These are phyloP conservation scores for Cladorhizidae sp. DNA, from an alignment of 37 sponge, comb jelly and placozoan species.

Conservation along the genomic window DNA sequence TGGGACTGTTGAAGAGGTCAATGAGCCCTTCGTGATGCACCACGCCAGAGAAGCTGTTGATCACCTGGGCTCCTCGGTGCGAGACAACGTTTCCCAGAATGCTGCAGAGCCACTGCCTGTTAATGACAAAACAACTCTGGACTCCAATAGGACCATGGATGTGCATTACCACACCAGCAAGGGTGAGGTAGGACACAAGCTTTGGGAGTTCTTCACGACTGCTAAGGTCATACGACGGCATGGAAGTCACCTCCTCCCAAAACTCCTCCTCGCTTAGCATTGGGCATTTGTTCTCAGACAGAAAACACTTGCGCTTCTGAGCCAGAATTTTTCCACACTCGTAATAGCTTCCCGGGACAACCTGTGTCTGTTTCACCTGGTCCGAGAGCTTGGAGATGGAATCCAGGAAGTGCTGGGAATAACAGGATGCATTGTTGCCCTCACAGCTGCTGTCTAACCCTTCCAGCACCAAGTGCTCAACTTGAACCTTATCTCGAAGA, in stretches of 20 bases:
- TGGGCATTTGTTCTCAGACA: conserved; percentile 13
- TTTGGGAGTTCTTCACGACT: conserved; percentile 47
- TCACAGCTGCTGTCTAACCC: neutral
- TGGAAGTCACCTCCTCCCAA: conserved; percentile 34
- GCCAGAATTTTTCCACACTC: conserved; percentile 7
- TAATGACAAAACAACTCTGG: conserved; percentile 18
- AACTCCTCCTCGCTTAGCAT: conserved; percentile 46
- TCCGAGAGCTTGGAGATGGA: neutral
- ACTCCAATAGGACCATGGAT: conserved; percentile 3
- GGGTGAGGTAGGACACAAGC: conserved; percentile 24
- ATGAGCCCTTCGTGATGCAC: conserved; percentile 29
- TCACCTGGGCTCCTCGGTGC: neutral
- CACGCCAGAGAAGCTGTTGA: conserved; percentile 17
- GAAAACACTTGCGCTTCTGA: neutral
- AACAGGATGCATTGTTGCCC: neutral
- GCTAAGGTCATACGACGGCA: conserved; percentile 45
- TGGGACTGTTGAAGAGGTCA: conserved; percentile 32
- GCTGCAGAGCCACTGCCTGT: conserved; percentile 52
- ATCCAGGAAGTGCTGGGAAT: neutral
- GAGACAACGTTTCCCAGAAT: conserved; percentile 15
- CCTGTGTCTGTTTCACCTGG: conserved; percentile 7
- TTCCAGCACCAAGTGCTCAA: conserved; percentile 23
- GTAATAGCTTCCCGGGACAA: conserved; percentile 49
- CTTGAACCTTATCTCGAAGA: conserved; percentile 10
- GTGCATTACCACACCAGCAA: conserved; percentile 10